Evolutionary conservation across 2,113 vertebrate species (phyloP), one percentile per base, ranked within the genome.

Genomic region (Corythaeola cristata): DNA sequence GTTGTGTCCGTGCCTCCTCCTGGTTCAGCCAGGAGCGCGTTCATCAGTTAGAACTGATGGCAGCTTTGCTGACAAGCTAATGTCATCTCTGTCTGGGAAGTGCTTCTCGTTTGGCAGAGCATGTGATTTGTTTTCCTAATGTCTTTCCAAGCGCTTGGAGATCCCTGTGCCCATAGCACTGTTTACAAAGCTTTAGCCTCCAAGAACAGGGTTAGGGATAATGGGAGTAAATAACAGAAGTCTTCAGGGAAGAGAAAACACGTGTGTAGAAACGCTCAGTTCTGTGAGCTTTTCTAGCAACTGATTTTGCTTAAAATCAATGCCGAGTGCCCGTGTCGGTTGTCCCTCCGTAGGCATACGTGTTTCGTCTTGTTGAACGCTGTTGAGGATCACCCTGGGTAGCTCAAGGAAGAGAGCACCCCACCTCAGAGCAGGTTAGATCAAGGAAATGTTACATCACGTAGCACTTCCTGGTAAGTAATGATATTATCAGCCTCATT

Each of bases 371-470:
- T 45, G 86, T 37, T 32, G 35, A 37, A 12, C 4, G 66, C 91
- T 66, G 58, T 9, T 75, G 90, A 88, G 92, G 85, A 90, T 85
- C 75, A 67, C 47, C 47, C 72, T 5, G 75, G 62, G 68, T 9
- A 58, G 79, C 84, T 89, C 37, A 12, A 85, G 95, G 89, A 92
- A 89, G 76, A 64, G 14, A 75, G 47, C 80, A 39, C 69, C 35
- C 5, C 69, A 62, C 3, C 71, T 23, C 58, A 1, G n/a, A 91
- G 96, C 84, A 91, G 90, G 87, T 78, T 89, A 87, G 82, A 78
- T 94, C 93, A 94, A 96, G 96, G 96, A 96, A 96, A 93, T 56
- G 67, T 94, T 95, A 68, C 93, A 95, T 97, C 93, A 94, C 11
- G 15, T 28, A 55, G 93, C 93, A 76, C 89, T 96, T 97, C 96